Evolutionary conservation across 53 echinoderm and acorn worm species (phyloP), one percentile per base, ranked within the genome.

Genomic region (Patiria pectinifera): DNA sequence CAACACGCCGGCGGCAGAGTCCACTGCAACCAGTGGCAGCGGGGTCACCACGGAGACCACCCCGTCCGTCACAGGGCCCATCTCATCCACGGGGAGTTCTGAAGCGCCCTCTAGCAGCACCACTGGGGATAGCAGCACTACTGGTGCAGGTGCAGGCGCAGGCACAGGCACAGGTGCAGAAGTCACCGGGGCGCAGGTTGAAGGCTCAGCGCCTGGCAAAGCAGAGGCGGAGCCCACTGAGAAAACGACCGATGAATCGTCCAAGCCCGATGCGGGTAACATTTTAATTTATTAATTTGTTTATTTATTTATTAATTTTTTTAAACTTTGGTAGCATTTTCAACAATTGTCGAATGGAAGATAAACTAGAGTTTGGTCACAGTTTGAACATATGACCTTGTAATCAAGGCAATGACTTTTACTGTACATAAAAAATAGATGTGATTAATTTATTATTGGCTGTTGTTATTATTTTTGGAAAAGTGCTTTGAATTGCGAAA

Each of bases 1-100:
- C 69, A 81, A 90, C 81, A 90, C 90, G 19, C 80, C 90, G 63
- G 90, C 90, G 0, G 59, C 90, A 5, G 81, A 90, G 69, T 90
- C 90, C 81, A 90, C 90, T 53, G 53, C 53, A 45, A 80, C 90
- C 21, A 81, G 45, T 2, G 81, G 90, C 80, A 66, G 66, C 69
- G 90, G 90, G n/a, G 69, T 45, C 21, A 69, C 80, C 46, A 90
- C 90, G 11, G 90, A 62, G 24, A 90, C 90, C 48, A 90, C 90
- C 23, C 6, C 90, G 15, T 90, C 90, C 4, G 80, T 90, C 62
- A 90, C 90, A 7, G 80, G 81, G 15, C 90, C 90, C 69, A 90
- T 90, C 45, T 69, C 80, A 16, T 90, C 90, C 81, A 90, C 90
- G 46, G 90, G 90, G 2, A 24, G 66, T 11, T 25, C 71, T 72